Conservation (phyloP, 2,888 invertebrate species). For the Girardia tigrina region DNA sequence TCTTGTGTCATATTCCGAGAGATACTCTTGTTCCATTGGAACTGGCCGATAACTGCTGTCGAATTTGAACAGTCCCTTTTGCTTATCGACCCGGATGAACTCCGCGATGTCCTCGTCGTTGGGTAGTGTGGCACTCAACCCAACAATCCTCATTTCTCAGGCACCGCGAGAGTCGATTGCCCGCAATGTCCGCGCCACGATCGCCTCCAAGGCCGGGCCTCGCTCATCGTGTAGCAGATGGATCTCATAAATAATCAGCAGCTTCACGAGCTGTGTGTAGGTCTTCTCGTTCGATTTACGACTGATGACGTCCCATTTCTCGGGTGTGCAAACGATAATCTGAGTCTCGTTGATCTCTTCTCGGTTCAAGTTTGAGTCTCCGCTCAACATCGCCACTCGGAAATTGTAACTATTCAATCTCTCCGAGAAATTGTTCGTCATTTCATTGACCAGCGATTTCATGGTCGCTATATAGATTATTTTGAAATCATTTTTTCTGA, state of each 20-base stretch:
- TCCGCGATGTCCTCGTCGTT: constrained; percentile 94
- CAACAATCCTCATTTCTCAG: constrained; percentile 83
- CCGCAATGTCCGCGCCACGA: constrained; percentile 60
- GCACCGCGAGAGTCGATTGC: constrained; percentile 57
- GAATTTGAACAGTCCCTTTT: constrained; percentile 81
- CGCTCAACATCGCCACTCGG: constrained; percentile 86
- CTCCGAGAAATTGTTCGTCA: constrained; percentile 89
- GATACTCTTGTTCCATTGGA: constrained; percentile 90
- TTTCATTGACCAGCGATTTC: constrained; percentile 94
- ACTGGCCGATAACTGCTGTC: constrained; percentile 88
- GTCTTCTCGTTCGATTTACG: constrained; percentile 92
- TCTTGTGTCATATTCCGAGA: constrained; percentile 94
- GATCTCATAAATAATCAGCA: constrained; percentile 94
- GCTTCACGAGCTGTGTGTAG: constrained; percentile 80
- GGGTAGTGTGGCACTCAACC: constrained; percentile 86
- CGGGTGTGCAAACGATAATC: constrained; percentile 93
- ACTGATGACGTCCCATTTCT: constrained; percentile 98
- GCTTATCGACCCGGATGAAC: constrained; percentile 73
- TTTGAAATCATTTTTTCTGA: constrained; percentile 90
- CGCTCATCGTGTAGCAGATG: constrained; percentile 93
- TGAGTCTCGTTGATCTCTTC: constrained; percentile 95
- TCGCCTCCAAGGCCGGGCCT: constrained; percentile 84
- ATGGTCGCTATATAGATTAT: constrained; percentile 97
- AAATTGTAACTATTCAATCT: constrained; percentile 71
- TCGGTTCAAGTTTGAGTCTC: constrained; percentile 85